Evolutionary conservation across 2,113 vertebrate genomes (phyloP).

Genomic region (Phrynosoma blainvillii): DNA sequence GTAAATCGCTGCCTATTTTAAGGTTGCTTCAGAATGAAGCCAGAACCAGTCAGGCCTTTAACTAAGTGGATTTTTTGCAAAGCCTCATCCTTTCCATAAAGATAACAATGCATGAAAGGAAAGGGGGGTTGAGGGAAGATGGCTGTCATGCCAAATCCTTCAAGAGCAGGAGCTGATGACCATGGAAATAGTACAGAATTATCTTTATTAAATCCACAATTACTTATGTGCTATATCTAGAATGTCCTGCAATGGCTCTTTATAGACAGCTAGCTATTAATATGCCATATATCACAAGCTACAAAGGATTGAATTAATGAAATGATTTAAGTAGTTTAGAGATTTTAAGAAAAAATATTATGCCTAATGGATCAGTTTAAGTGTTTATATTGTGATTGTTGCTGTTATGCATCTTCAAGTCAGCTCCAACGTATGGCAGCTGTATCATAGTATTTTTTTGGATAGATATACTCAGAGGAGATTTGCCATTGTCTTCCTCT

Average conservation of each 20-base stretch:
- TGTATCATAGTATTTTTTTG: too few species aligned
- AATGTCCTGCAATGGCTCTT: slow-evolving; percentile 14
- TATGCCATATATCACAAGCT: slow-evolving; percentile 48
- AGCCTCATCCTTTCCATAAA: slow-evolving; percentile 70
- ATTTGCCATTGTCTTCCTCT: too few species aligned
- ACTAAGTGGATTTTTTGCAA: slow-evolving; percentile 77
- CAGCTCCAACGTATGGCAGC: too few species aligned
- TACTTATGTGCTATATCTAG: slow-evolving; percentile 30
- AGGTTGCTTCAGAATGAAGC: slow-evolving; percentile 66
- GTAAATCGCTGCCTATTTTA: slow-evolving; percentile 77
- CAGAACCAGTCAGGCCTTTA: slow-evolving; percentile 70
- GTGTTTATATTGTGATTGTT: too few species aligned
- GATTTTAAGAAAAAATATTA: slow-evolving; percentile 12
- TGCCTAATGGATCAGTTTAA: slow-evolving; percentile 9
- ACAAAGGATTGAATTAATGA: slow-evolving; percentile 20
- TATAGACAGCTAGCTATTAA: slow-evolving; percentile 53
- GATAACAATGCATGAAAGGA: slow-evolving; percentile 77
- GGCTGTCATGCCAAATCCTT: slow-evolving; percentile 45
- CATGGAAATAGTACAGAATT: slow-evolving; percentile 38
- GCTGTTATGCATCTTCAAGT: too few species aligned
- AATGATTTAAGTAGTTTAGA: slow-evolving; percentile 32
- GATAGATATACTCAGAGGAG: too few species aligned
- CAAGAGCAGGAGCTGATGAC: slow-evolving; percentile 23
- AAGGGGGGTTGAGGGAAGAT: slow-evolving; percentile 42
- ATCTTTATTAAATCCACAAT: slow-evolving; percentile 62